These are phyloP conservation scores for Rhincodon typus DNA, from an alignment of 2,797 vertebrate genomes.

Conservation along the genomic window DNA sequence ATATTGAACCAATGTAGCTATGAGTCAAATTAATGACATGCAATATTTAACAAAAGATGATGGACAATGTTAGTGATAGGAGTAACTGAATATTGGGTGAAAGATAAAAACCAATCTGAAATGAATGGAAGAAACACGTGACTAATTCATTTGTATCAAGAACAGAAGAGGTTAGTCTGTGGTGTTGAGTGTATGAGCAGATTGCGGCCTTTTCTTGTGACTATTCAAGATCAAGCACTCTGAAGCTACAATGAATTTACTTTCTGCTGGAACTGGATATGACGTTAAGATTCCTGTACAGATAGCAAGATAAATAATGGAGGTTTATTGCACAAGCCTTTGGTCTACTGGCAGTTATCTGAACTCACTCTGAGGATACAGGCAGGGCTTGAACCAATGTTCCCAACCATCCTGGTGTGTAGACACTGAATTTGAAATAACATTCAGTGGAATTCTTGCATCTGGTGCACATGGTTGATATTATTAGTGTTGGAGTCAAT, in stretches of 20 bases:
- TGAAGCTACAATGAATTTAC: neutral
- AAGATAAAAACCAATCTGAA: no score
- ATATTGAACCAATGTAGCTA: neutral
- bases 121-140: no score
- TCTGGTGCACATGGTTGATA: neutral
- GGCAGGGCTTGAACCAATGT: neutral
- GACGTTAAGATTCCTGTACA: neutral
- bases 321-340: neutral
- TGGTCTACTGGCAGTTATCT: neutral
- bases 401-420: neutral
- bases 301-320: neutral
- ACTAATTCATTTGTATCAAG: neutral
- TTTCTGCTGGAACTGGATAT: neutral
- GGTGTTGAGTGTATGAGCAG: neutral
- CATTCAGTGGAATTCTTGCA: neutral
- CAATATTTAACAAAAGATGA: neutral
- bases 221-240: neutral
- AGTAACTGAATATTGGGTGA: no score
- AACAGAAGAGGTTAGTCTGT: neutral
- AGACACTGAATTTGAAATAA: neutral
- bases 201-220: neutral
- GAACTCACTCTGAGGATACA: neutral
- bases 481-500: neutral
- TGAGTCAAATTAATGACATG: neutral
- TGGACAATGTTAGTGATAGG: no score